Conservation (phyloP, 2,113 vertebrate genomes). For the Seriola rivoliana region DNA sequence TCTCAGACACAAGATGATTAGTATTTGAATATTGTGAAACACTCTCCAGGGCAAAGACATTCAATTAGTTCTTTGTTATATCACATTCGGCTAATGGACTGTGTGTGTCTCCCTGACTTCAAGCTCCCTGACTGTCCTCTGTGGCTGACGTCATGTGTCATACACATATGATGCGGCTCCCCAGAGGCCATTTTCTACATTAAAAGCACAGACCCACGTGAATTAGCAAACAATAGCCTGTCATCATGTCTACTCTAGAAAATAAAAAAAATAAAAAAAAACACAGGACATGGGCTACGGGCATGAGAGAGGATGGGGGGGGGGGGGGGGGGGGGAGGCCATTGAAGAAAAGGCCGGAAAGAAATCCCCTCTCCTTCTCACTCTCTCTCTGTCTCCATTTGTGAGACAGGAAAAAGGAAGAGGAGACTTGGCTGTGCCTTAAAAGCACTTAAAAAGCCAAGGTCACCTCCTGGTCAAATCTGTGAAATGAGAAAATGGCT, state of each 20-base stretch:
- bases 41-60: slow-evolving; percentile 44
- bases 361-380: slow-evolving; percentile 31
- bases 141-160: slow-evolving; percentile 57
- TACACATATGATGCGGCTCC: slow-evolving; percentile 65
- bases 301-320: slow-evolving; percentile 29
- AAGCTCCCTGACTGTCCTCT: slow-evolving; percentile 32
- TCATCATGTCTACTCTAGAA: slow-evolving; percentile 47
- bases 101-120: slow-evolving; percentile 15
- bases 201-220: slow-evolving; percentile 54
- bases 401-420: slow-evolving; percentile 48
- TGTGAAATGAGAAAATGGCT: slow-evolving; percentile 84
- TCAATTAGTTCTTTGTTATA: slow-evolving; percentile 61
- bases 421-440: slow-evolving; percentile 74
- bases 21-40: slow-evolving; percentile 35
- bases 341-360: slow-evolving; percentile 43
- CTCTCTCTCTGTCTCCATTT: slow-evolving; percentile 63
- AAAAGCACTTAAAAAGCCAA: slow-evolving; percentile 84
- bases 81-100: slow-evolving; percentile 39
- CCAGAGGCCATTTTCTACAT: slow-evolving; percentile 54
- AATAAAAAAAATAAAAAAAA: slow-evolving; percentile 28
- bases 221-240: slow-evolving; percentile 63
- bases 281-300: slow-evolving; percentile 37
- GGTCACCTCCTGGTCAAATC: slow-evolving; percentile 84
- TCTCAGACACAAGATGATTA: slow-evolving; percentile 50
- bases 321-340: slow-evolving; percentile 6